Percentiles rank a stretch among this genome's conserved stretches.
These are phyloP conservation scores for Drosophila sulfurigaster DNA, from an alignment of 1,140 invertebrate species.

Conservation along the genomic window DNA sequence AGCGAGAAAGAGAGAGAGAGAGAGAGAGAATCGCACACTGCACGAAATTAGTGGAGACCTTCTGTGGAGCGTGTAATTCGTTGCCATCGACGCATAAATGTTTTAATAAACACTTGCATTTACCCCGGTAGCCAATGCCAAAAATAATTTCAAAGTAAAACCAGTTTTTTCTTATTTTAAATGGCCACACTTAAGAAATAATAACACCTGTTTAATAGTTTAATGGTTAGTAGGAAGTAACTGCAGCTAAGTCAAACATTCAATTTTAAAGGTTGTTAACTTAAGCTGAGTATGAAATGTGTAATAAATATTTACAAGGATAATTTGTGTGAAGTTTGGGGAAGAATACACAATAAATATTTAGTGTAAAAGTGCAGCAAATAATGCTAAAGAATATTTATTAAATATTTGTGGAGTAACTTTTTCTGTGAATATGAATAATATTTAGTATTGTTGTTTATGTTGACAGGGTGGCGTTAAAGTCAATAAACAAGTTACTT, in stretches of 20 bases:
- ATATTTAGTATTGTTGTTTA: background rate
- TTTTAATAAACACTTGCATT: conserved; percentile 5
- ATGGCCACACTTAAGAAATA: conserved; percentile 4
- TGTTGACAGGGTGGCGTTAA: background rate
- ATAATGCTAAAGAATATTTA: conserved; percentile 7
- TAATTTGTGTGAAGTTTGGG: too few relatives aligned
- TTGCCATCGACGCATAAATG: background rate
- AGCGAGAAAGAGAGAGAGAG: conserved; percentile 5
- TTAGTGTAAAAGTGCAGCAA: background rate
- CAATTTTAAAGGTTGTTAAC: conserved; percentile 1
- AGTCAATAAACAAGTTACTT: conserved; percentile 12
- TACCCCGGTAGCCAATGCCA: conserved; percentile 1
- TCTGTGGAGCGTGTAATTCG: conserved; percentile 9
- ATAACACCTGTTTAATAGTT: conserved; percentile 7
- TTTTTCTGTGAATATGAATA: background rate
- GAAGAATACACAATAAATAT: too few relatives aligned
- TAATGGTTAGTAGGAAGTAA: conserved; percentile 44
- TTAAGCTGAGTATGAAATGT: background rate
- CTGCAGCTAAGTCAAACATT: conserved; percentile 38
- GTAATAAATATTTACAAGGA: conserved; percentile 18
- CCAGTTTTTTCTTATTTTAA: conserved; percentile 3
- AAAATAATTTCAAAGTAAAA: conserved; percentile 8
- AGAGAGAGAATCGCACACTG: conserved; percentile 14
- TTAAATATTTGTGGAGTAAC: conserved; percentile 1
- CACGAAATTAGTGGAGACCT: conserved; percentile 7